phyloP scores from a whole-genome alignment of 2,113 vertebrate genomes.

The Phyllostomus discolor region DNA sequence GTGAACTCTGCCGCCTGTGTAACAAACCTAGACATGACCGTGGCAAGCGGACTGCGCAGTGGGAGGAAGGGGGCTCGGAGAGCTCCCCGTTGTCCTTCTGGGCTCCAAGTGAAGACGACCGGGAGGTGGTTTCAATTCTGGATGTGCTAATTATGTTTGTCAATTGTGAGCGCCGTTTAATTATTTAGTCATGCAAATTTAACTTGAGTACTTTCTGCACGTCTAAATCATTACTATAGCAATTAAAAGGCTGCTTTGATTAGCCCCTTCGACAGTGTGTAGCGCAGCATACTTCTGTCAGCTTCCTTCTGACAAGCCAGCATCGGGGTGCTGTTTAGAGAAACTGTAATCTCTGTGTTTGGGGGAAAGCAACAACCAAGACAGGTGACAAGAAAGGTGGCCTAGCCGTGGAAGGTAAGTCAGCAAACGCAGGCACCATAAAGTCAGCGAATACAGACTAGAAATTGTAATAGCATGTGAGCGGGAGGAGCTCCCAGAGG shows the following conservation, averaged over 20 bases:
- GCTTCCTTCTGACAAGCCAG: constrained; percentile 44
- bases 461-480: neutral
- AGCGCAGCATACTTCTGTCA: neutral
- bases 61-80: neutral
- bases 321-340: constrained; percentile 27
- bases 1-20: constrained; percentile 33
- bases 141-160: constrained; percentile 69
- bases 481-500: neutral
- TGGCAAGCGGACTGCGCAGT: neutral
- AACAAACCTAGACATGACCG: constrained; percentile 45
- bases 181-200: constrained; percentile 72
- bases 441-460: neutral
- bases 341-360: constrained; percentile 27
- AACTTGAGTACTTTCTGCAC: constrained; percentile 62
- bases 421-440: neutral
- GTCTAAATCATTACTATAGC: constrained; percentile 68
- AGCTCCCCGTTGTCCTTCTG: neutral
- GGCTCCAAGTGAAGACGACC: constrained; percentile 52
- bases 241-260: constrained; percentile 71
- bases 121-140: constrained; percentile 58
- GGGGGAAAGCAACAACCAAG: neutral
- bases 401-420: neutral
- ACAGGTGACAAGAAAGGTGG: neutral
- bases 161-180: constrained; percentile 67
- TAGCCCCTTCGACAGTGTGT: constrained; percentile 40